phyloP scores from a whole-genome alignment of 2,113 vertebrate species.

The Turdus rufiventris region DNA sequence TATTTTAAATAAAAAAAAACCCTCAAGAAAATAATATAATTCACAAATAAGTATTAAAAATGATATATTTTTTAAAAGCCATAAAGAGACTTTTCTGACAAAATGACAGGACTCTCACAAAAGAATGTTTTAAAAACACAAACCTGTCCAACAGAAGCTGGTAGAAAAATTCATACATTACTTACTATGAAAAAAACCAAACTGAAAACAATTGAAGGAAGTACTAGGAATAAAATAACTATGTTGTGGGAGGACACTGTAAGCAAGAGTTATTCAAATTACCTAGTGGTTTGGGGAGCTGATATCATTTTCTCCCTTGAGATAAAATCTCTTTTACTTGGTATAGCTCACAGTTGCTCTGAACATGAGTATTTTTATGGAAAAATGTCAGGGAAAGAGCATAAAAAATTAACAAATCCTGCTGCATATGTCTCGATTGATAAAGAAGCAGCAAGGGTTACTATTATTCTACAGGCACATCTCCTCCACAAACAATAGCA shows the following conservation, averaged over 20 bases:
- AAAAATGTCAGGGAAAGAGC: not conserved
- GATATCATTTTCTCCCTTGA: not conserved
- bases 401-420: not conserved
- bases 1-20: not conserved
- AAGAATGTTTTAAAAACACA: not conserved
- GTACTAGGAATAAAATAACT: not conserved
- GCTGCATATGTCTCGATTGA: not conserved
- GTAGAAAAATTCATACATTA: not conserved
- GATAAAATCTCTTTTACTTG: not conserved
- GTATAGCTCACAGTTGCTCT: not conserved
- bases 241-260: not conserved
- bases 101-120: not conserved
- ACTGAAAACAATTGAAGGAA: not conserved
- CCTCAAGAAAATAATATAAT: not conserved
- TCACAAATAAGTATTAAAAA: not conserved
- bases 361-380: not conserved
- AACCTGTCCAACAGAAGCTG: not conserved
- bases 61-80: no score
- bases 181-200: not conserved
- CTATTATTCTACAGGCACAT: not conserved
- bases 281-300: not conserved
- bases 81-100: not conserved
- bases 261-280: not conserved
- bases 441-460: not conserved
- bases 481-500: not conserved